phyloP scores from a whole-genome alignment of 30 jellyfish, hydroid and myxozoan species.

The Haliclystus octoradiatus region DNA sequence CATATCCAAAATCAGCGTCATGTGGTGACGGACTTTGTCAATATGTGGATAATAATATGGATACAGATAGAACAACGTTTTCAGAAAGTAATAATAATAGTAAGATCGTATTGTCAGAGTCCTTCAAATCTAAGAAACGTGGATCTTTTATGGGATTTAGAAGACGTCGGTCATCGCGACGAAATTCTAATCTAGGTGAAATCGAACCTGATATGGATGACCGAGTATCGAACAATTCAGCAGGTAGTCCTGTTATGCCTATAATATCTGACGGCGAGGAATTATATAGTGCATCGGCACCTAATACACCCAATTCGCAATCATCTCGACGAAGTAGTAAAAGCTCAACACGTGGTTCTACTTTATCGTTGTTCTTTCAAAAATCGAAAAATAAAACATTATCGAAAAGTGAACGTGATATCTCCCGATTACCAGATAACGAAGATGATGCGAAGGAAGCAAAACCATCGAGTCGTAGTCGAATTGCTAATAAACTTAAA shows the following conservation, averaged over 20 bases:
- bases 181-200: not conserved
- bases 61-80: not conserved
- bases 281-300: not conserved
- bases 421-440: not conserved
- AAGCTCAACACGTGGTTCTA: not conserved
- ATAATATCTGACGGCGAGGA: not conserved
- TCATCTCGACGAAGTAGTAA: not conserved
- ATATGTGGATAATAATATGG: not conserved
- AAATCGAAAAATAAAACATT: not conserved
- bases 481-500: not conserved
- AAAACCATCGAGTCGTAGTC: not conserved
- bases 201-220: not conserved
- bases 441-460: not conserved
- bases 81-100: not conserved
- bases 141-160: not conserved
- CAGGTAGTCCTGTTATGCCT: not conserved
- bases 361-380: not conserved
- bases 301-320: not conserved
- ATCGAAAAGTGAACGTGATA: not conserved
- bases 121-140: not conserved
- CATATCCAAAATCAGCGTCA: slow-evolving; percentile 16
- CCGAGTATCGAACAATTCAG: not conserved
- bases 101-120: not conserved
- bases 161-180: not conserved
- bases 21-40: not conserved